Evolutionary conservation across 2,888 invertebrate genomes (phyloP), one percentile per base, ranked within the genome.

Genomic region (Galerucella pusilla): DNA sequence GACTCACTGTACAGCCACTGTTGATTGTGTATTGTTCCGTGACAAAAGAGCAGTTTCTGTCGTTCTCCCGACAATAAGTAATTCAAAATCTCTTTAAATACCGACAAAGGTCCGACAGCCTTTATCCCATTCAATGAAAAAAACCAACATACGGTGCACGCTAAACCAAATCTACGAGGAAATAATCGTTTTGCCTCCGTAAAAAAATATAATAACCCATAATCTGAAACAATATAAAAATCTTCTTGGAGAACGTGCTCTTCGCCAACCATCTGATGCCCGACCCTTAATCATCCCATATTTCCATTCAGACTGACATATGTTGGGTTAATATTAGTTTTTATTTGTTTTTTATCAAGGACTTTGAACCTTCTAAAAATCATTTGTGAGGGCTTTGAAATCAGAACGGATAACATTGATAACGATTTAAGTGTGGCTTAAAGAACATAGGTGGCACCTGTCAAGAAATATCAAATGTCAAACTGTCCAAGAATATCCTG

Each of bases 181-280:
- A 63, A 63, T 63, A 63, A 63, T 63, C 63, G 42, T 63, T 63
- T 61, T 6, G 46, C 46, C 46, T 65, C 46, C 46, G 64, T 11
- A 49, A 49, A 65, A 65, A 65, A n/a, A 46, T 46, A 65, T 65
- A 65, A 65, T 65, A 65, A 65, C 64, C 64, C 20, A 20, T 65
- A 65, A 65, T 65, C 46, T 42, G 46, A 65, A 65, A 65, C 64
- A 65, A 65, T 65, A 65, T 65, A 46, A 46, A 45, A 42, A 65
- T 65, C 64, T 5, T 20, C 11, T 46, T 65, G 5, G 20, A 45
- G 46, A 45, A 45, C 46, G 64, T 65, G 64, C 64, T 45, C 12
- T 16, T 20, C 64, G 64, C 64, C 14, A 42, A 16, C 64, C 64
- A 65, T 12, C 42, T 65, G 64, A 46, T 65, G 46, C 64, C 9